Evolutionary conservation across 2,888 invertebrate species (phyloP).

Genomic region (Meghimatium bilineatum): DNA sequence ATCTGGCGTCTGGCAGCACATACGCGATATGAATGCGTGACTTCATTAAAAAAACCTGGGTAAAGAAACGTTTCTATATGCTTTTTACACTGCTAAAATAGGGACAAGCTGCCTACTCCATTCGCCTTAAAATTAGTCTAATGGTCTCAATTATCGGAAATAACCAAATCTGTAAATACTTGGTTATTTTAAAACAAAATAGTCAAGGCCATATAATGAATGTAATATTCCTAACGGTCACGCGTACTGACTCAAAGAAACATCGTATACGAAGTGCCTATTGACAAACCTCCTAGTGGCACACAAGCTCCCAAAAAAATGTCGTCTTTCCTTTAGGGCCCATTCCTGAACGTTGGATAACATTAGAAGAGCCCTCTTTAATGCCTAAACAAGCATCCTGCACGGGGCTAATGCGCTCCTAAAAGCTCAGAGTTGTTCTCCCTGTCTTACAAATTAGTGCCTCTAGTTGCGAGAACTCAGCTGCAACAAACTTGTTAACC

Average conservation of each 20-base stretch:
- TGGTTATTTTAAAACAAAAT: too few species aligned
- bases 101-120: too few species aligned
- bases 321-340: not conserved
- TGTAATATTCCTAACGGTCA: too few species aligned
- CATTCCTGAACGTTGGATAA: not conserved
- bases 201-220: too few species aligned
- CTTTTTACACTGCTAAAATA: too few species aligned
- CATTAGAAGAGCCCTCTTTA: not conserved
- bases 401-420: not conserved
- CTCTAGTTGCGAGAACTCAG: not conserved
- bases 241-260: not conserved
- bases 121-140: too few species aligned
- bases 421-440: not conserved
- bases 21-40: too few species aligned
- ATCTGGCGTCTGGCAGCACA: too few species aligned
- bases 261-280: not conserved
- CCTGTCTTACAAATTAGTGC: slow-evolving; percentile 4
- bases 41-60: too few species aligned
- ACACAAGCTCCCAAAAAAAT: not conserved
- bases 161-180: too few species aligned
- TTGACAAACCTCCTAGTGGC: not conserved
- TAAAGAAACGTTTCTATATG: too few species aligned
- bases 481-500: not conserved
- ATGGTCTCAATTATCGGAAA: too few species aligned
- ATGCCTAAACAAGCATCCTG: not conserved